Base-by-base conservation (phyloP, 1,140 invertebrate species). In the Triops longicaudatus region DNA sequence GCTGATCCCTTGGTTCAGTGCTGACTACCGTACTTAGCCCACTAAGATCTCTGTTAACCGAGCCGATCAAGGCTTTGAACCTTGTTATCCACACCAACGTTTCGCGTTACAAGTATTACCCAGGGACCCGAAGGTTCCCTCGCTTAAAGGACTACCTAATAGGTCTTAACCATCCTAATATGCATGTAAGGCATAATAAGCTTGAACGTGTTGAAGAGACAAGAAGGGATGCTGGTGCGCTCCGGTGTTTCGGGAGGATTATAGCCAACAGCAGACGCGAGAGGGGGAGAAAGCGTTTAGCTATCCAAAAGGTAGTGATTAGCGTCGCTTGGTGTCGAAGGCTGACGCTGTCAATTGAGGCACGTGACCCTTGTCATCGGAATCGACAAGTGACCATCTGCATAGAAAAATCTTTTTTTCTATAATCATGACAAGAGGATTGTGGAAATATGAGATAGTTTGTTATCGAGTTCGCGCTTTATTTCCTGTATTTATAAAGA, bases 331-430 rank as follows among this genome's bases (percentile, higher is more conserved):
- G 50, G 50, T 63, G 50, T 63, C 50, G 50, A 22, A 63, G 0
- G 50, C 50, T 63, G 50, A 22, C 50, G 50, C 22, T 63, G 50
- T 63, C 50, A 63, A 63, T 22, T 63, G 50, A 63, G n/a, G 22
- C 50, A 63, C 50, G 50, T 63, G 50, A 63, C 50, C 50, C 50
- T n/a, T 22, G 50, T 63, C 50, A 63, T 63, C 5, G 50, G 50
- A 63, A 63, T 63, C 50, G 50, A 63, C 50, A 63, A 63, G 50
- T 63, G 50, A 63, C 50, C 50, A 63, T 63, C 50, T 63, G 50
- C 50, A 63, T 63, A 63, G 50, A 17, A 63, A 63, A 63, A n/a
- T 22, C 50, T 63, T 63, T 63, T n/a, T 37, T 37, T 37, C 31
- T 17, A 63, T 10, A 10, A 63, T 22, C 50, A 22, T 14, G 50